These are phyloP conservation scores for Notiomystis cincta DNA, from an alignment of 2,113 vertebrate species.

Conservation along the genomic window DNA sequence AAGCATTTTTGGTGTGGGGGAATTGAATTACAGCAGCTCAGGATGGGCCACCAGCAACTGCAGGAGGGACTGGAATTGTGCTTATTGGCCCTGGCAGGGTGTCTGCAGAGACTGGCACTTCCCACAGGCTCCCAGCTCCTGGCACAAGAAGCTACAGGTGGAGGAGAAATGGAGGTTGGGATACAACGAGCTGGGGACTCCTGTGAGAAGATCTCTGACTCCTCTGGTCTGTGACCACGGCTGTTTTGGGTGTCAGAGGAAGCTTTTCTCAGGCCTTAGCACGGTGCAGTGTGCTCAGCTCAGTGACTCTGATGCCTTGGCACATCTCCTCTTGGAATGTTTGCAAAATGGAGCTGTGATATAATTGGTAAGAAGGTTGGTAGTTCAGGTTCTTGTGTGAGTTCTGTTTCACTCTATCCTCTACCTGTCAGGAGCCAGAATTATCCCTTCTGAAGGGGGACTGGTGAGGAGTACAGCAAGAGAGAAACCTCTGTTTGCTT, in stretches of 20 bases:
- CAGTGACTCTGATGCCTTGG: background rate
- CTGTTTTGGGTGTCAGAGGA: background rate
- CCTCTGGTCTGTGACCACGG: background rate
- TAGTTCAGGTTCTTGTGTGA: background rate
- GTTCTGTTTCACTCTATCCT: background rate
- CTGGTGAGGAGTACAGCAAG: background rate
- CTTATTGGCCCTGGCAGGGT: slow-evolving; percentile 4
- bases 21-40: background rate
- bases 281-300: background rate
- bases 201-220: background rate
- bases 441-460: background rate
- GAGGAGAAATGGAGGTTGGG: background rate
- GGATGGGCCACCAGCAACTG: background rate
- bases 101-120: background rate
- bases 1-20: background rate
- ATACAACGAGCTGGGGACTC: background rate
- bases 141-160: background rate
- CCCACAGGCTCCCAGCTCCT: background rate
- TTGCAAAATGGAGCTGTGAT: background rate
- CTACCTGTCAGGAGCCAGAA: background rate
- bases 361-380: background rate
- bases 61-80: slow-evolving; percentile 11
- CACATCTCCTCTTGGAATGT: background rate
- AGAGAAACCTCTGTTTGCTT: background rate
- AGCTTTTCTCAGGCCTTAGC: background rate